Conservation (phyloP, 2,888 invertebrate species). For the Flabesymbios commensalis region DNA sequence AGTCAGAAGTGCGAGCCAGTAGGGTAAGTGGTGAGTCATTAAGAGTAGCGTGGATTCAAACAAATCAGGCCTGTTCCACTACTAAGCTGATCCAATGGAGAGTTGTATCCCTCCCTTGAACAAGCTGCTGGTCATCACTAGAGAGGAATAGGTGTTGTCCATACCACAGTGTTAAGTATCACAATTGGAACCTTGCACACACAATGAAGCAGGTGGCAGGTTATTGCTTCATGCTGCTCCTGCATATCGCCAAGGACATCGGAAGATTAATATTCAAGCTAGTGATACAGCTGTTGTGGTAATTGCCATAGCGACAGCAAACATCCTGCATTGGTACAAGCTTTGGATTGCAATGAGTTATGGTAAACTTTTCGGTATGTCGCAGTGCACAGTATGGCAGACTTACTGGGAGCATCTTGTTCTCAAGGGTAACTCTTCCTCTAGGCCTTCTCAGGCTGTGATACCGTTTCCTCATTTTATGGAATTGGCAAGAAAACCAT, state of each 20-base stretch:
- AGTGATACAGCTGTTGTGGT: constrained; percentile 29
- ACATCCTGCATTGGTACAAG: neutral
- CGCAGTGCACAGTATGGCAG: constrained; percentile 21
- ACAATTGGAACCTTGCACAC: constrained; percentile 20
- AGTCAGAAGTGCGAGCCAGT: neutral
- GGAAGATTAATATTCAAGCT: constrained; percentile 14
- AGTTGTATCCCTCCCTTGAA: neutral
- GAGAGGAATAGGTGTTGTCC: constrained; percentile 1
- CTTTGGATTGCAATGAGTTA: constrained; percentile 26
- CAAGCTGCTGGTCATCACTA: neutral
- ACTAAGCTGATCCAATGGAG: neutral
- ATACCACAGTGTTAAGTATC: neutral
- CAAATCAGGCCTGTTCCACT: constrained; percentile 21
- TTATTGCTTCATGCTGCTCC: constrained; percentile 21
- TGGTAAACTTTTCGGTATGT: constrained; percentile 28
- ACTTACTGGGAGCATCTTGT: constrained; percentile 4
- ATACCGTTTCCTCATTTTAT: constrained; percentile 20
- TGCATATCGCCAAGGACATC: constrained; percentile 7
- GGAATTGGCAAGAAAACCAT: constrained; percentile 19
- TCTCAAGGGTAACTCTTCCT: constrained; percentile 17
- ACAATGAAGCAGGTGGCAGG: constrained; percentile 31
- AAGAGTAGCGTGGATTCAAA: constrained; percentile 19
- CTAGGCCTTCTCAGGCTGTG: constrained; percentile 31
- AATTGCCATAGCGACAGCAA: constrained; percentile 17
- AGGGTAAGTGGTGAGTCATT: constrained; percentile 5